A percentile compares a stretch with the other conserved stretches of the same genome.
phyloP scores from a whole-genome alignment of 2,888 invertebrate genomes.

The Fragum whitleyi region DNA sequence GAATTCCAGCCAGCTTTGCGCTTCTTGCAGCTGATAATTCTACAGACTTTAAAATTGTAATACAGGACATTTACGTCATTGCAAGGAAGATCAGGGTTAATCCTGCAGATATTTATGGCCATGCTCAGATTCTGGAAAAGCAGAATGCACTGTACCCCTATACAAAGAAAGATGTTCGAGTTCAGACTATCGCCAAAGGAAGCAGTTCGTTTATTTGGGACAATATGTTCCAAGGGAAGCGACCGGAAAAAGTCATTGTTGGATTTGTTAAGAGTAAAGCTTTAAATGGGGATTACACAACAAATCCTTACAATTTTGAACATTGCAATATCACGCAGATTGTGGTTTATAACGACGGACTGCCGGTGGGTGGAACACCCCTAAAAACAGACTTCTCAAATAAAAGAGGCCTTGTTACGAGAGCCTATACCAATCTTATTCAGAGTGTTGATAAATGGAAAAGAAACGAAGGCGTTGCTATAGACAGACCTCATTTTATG shows the following conservation, averaged over 20 bases:
- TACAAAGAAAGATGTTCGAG: slow-evolving; percentile 33
- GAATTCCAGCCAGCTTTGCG: slow-evolving; percentile 29
- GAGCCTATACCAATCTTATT: slow-evolving; percentile 45
- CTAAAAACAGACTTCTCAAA: slow-evolving; percentile 29
- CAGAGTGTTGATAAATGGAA: slow-evolving; percentile 44
- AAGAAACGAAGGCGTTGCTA: slow-evolving; percentile 34
- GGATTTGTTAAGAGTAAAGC: slow-evolving; percentile 49
- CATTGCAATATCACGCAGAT: slow-evolving; percentile 45
- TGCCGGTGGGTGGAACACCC: slow-evolving; percentile 51
- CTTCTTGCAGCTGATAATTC: slow-evolving; percentile 22
- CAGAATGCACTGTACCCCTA: slow-evolving; percentile 40
- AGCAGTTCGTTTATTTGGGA: slow-evolving; percentile 42
- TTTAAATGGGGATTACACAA: slow-evolving; percentile 41
- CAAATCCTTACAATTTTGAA: slow-evolving; percentile 59
- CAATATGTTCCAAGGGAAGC: slow-evolving; percentile 49
- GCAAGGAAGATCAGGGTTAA: slow-evolving; percentile 31
- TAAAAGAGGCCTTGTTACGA: slow-evolving; percentile 13
- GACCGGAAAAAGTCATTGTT: slow-evolving; percentile 34
- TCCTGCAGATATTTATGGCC: slow-evolving; percentile 37
- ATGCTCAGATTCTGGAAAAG: slow-evolving; percentile 39
- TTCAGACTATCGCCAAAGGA: slow-evolving; percentile 48
- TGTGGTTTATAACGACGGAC: slow-evolving; percentile 40
- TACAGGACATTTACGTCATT: slow-evolving; percentile 39
- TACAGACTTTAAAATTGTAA: slow-evolving; percentile 29
- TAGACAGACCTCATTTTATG: slow-evolving; percentile 27